phyloP scores from a whole-genome alignment of 2,113 vertebrate species.

The Rhabdornis inornatus region DNA sequence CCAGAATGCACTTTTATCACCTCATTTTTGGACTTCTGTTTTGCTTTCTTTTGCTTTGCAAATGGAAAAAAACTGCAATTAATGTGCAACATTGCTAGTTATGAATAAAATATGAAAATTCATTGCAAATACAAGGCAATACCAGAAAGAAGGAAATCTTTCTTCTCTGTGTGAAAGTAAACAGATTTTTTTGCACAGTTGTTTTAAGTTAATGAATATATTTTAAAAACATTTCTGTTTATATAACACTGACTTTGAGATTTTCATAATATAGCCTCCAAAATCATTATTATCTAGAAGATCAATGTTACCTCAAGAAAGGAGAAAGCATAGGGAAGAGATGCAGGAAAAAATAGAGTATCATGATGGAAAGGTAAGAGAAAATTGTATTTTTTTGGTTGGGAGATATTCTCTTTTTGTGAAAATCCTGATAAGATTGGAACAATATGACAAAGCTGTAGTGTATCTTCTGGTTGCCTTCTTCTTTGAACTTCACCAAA shows the following conservation, averaged over 20 bases:
- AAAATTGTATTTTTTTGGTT: not conserved
- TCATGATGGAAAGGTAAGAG: conserved; percentile 68
- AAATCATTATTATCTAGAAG: conserved; percentile 27
- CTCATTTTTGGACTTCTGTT: not conserved
- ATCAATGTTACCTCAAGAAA: not conserved
- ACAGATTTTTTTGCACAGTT: not conserved
- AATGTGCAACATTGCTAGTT: not conserved
- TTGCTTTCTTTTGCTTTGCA: not conserved
- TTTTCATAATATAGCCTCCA: not conserved
- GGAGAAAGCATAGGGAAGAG: not conserved
- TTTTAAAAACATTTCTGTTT: not conserved
- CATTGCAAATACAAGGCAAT: not conserved
- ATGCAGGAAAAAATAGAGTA: conserved; percentile 64
- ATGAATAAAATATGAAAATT: not conserved
- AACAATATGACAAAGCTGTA: not conserved
- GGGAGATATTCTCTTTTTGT: not conserved
- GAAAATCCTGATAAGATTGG: not conserved
- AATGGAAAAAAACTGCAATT: not conserved
- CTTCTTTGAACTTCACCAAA: not conserved
- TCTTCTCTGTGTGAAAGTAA: not conserved
- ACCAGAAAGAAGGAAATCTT: not conserved
- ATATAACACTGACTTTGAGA: not conserved
- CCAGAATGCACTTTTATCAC: not conserved
- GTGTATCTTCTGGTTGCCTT: not conserved
- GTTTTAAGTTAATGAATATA: not conserved